These are phyloP conservation scores for Centroberyx gerrardi DNA, from an alignment of 2,797 vertebrate species.

Conservation along the genomic window DNA sequence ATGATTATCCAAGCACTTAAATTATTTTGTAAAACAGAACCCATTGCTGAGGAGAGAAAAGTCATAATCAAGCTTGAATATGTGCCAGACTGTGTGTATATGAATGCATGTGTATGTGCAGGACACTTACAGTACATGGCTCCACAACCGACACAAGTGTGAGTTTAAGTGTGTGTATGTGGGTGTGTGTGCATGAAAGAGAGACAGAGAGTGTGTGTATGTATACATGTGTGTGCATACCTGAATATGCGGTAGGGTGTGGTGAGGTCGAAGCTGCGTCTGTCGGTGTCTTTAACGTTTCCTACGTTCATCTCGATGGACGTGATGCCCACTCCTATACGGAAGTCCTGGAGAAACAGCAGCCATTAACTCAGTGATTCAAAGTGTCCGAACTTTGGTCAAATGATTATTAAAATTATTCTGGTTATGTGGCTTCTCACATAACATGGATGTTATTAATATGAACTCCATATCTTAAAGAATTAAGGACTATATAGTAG, in stretches of 20 bases:
- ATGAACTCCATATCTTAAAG: too few species aligned
- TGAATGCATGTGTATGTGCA: slow-evolving; percentile 9
- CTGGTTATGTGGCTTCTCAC: too few species aligned
- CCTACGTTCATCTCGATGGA: slow-evolving; percentile 96
- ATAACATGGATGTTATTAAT: too few species aligned
- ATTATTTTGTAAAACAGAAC: slow-evolving; percentile 11
- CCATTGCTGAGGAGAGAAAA: neutral
- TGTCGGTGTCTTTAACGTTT: slow-evolving; percentile 92
- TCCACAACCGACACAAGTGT: slow-evolving; percentile 5
- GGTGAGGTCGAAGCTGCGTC: slow-evolving; percentile 92
- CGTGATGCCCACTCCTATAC: slow-evolving; percentile 92
- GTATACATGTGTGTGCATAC: slow-evolving; percentile 65
- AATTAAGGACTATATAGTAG: too few species aligned
- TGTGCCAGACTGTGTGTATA: neutral
- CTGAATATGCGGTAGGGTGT: slow-evolving; percentile 96
- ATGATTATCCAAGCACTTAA: neutral
- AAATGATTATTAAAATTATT: too few species aligned
- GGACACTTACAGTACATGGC: neutral
- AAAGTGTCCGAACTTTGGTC: neutral
- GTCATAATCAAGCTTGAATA: neutral
- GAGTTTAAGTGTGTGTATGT: neutral
- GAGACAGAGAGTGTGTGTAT: neutral
- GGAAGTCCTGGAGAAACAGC: slow-evolving; percentile 88
- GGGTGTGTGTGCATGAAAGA: neutral
- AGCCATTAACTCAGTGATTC: neutral